A percentile compares a stretch with the other conserved stretches of the same genome.
These are phyloP conservation scores for Melanotaenia maccullochi DNA, from an alignment of 2,797 vertebrate genomes.

Conservation along the genomic window DNA sequence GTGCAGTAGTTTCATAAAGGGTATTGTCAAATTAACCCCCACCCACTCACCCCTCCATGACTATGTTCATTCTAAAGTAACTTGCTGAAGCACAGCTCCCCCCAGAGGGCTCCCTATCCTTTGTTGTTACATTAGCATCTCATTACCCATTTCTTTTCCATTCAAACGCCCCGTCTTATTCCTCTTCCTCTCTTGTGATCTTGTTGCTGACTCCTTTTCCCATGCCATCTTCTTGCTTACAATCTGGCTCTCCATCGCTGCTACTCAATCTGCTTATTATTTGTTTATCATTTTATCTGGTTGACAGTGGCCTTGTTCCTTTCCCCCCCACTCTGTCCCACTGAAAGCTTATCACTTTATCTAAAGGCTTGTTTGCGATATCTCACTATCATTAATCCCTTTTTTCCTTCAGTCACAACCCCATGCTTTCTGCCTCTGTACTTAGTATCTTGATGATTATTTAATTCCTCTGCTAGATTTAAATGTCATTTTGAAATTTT, in stretches of 20 bases:
- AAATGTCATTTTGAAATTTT: conserved; percentile 4
- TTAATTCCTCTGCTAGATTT: conserved; percentile 16
- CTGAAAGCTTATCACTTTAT: conserved; percentile 34
- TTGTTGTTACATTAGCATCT: conserved; percentile 80
- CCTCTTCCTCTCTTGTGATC: conserved; percentile 48
- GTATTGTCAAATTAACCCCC: conserved; percentile 48
- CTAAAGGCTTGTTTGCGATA: conserved; percentile 21
- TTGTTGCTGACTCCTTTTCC: conserved; percentile 29
- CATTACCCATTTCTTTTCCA: conserved; percentile 72
- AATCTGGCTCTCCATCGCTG: conserved; percentile 22
- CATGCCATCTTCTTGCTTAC: conserved; percentile 11
- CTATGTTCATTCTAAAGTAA: conserved; percentile 45
- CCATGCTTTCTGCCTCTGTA: conserved; percentile 22
- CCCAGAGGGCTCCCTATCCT: conserved; percentile 66
- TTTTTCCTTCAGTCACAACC: conserved; percentile 14
- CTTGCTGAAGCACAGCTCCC: conserved; percentile 62
- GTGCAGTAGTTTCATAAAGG: conserved; percentile 56
- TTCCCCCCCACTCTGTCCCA: conserved; percentile 5
- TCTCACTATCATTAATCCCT: conserved; percentile 33
- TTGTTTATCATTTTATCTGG: conserved; percentile 24
- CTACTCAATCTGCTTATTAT: conserved; percentile 21
- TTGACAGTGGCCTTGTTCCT: conserved; percentile 15
- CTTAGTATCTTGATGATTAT: neutral
- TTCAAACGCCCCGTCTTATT: conserved; percentile 47
- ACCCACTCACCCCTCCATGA: neutral